Evolutionary conservation across 1,140 invertebrate genomes (phyloP).

Genomic region (Drosophila nigrodunni): DNA sequence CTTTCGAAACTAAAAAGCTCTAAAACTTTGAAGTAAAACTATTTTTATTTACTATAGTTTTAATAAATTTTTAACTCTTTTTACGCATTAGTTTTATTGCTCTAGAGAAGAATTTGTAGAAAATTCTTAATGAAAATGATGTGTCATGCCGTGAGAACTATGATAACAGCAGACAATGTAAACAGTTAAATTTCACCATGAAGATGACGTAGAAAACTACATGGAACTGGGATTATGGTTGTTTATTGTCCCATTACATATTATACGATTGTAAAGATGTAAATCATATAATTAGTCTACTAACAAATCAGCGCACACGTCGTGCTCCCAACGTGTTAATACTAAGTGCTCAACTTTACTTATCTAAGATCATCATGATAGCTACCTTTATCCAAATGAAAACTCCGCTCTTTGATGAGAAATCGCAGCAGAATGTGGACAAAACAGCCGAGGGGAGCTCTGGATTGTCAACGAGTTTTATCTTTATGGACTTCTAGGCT

Average conservation of each 20-base stretch:
- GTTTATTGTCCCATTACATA: not conserved
- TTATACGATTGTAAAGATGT: not conserved
- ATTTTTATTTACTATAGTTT: no score
- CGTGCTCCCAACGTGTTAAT: slow-evolving; percentile 18
- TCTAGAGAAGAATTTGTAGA: not conserved
- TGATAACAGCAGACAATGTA: slow-evolving; percentile 29
- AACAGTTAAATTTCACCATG: slow-evolving; percentile 47
- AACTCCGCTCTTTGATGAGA: not conserved
- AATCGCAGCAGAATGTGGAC: not conserved
- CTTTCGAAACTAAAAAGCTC: no score
- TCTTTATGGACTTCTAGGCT: slow-evolving; percentile 31
- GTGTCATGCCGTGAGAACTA: slow-evolving; percentile 30
- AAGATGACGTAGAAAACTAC: slow-evolving; percentile 41
- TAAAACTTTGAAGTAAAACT: no score
- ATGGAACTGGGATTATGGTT: not conserved
- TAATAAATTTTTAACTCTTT: not conserved
- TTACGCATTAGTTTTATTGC: not conserved
- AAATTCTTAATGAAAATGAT: not conserved
- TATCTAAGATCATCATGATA: slow-evolving; percentile 1
- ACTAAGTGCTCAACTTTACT: not conserved
- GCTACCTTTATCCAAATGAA: slow-evolving; percentile 21
- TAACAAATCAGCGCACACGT: slow-evolving; percentile 13
- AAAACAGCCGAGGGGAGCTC: not conserved
- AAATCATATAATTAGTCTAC: slow-evolving; percentile 15
- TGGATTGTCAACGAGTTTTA: slow-evolving; percentile 1